Base-by-base conservation (phyloP, 2,888 invertebrate genomes). In the Calameuta idolon region DNA sequence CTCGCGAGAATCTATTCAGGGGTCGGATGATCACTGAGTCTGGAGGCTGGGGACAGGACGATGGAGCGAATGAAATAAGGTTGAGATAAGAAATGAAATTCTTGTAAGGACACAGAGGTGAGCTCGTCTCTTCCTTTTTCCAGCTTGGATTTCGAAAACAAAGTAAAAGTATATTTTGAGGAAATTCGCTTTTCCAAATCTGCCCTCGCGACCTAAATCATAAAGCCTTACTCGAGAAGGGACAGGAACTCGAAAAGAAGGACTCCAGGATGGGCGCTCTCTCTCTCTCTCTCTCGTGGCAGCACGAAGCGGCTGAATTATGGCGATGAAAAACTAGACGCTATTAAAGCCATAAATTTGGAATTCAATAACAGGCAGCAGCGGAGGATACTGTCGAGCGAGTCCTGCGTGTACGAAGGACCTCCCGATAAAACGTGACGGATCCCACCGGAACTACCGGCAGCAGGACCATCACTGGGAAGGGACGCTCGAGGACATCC, bases 311-410 rank as follows among this genome's bases (percentile, higher is more conserved):
- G 55, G 23, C 55, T 90, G 90, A 91, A 88, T 91, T 91, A 91
- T 85, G 88, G 87, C 85, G 84, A 82, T 80, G 84, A 83, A 83
- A 86, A 87, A 87, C 86, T 86, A 86, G 88, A 86, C 88, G 87
- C 90, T 90, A 91, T 91, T 90, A 90, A 89, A 90, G 87, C 86
- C 87, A 89, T 91, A 91, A 91, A 91, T 90, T 90, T 88, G 76
- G 80, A 85, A 89, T 90, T 90, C 90, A 90, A 90, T 91, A 90
- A 89, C 84, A 86, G 83, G 81, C 82, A 83, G 76, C 33, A 69
- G n/a, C 33, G 77, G 33, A 76, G 81, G 85, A 85, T 85, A 83
- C 82, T 79, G 75, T 80, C 78, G 79, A 80, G 82, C 69, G 33
- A n/a, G 31, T 71, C 33, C 33, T 34, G 71, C 71, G 71, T 55